Evolutionary conservation across 2,113 vertebrate genomes (phyloP), one percentile per base, ranked within the genome.

Genomic region (Caranx ignobilis): DNA sequence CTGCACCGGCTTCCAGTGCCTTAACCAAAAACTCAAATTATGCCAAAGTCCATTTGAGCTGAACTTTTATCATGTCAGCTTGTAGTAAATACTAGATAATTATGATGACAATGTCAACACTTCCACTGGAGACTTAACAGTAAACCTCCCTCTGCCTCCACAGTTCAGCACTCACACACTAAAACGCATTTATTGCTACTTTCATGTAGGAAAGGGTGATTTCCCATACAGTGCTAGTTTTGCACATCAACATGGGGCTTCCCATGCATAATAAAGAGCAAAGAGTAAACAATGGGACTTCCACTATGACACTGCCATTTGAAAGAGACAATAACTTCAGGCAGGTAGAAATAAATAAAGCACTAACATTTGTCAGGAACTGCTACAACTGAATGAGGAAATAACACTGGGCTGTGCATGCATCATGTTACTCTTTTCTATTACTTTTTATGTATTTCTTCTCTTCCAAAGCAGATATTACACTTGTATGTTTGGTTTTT

Each of bases 311-410:
- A 61, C 37, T 47, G 16, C 47, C 47, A 18, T 18, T 19, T 7
- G 16, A 83, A 43, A 34, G 31, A 45, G 67, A 80, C 39, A 73
- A 47, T 57, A 18, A 43, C 63, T 65, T 18, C 47, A 48, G 47
- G 16, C 16, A 48, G 18, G 18, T 48, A 48, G 47, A 18, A 48
- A 48, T 39, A 43, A 63, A 62, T 59, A 69, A 73, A 63, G 15
- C 26, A 74, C 12, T 64, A 26, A 59, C 26, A 71, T 66, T 41
- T 18, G 56, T 35, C 47, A 15, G 1, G 11, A 68, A 60, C 0
- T 62, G 3, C 37, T 26, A 2, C 9, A n/a, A 18, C 48, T 50
- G 18, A 50, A 19, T 50, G 18, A 50, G 8, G 15, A 6, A 2
- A 9, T 1, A 50, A 19, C 18, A 50, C 18, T 50, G 48, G 18